A percentile compares a stretch with the other conserved stretches of the same genome.
Conservation (phyloP, 2,888 invertebrate genomes). For the Macaria notata region DNA sequence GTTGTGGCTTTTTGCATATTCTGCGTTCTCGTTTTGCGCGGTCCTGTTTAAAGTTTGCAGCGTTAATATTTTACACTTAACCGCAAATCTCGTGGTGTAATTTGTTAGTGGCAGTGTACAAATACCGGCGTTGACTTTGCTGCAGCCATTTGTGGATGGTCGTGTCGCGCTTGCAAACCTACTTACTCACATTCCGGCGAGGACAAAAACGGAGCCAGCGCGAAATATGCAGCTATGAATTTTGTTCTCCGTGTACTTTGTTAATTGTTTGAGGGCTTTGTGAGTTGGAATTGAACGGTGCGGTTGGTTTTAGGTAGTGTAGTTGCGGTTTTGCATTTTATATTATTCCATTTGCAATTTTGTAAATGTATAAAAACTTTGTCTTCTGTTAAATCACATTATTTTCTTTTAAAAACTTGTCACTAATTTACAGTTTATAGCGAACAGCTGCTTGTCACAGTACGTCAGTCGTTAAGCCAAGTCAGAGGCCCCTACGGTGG, state of each 20-base stretch:
- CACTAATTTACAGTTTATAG: no score
- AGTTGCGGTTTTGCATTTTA: no score
- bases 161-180: conserved; percentile 47
- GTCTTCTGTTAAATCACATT: no score
- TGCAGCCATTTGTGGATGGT: conserved; percentile 46
- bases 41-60: conserved; percentile 21
- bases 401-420: no score
- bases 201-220: conserved; percentile 35
- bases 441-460: no score
- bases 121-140: conserved; percentile 46
- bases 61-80: conserved; percentile 42
- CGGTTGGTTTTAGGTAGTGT: no score
- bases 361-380: no score
- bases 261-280: no score
- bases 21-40: conserved; percentile 16
- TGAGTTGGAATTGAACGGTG: no score
- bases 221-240: conserved; percentile 16
- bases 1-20: conserved; percentile 28
- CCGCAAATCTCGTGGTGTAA: conserved; percentile 39
- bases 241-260: conserved; percentile 1
- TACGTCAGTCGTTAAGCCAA: no score
- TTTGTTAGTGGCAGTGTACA: conserved; percentile 48
- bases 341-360: no score
- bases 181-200: conserved; percentile 48
- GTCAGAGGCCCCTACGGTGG: no score